These are phyloP conservation scores for Sycophila sp. DNA, from an alignment of 1,140 invertebrate species.

Conservation along the genomic window DNA sequence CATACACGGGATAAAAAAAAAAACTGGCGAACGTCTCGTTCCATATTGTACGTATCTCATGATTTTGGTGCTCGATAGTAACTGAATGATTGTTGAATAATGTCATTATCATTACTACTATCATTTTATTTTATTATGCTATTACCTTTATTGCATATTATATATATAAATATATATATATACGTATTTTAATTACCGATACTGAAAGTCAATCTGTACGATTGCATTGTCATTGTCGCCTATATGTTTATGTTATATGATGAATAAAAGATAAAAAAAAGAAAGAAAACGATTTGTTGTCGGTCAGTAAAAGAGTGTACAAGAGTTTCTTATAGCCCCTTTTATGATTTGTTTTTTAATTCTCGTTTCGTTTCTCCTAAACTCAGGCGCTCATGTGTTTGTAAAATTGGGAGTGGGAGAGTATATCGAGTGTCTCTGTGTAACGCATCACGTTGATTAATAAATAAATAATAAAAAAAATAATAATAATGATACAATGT, in stretches of 20 bases:
- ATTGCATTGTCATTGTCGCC: conserved; percentile 31
- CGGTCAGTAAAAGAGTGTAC: conserved; percentile 22
- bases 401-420: conserved; percentile 5
- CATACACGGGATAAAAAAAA: not conserved
- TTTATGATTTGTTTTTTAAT: conserved; percentile 19
- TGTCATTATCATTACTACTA: conserved; percentile 23
- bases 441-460: conserved; percentile 16
- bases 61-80: conserved; percentile 33
- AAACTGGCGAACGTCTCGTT: not conserved
- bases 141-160: conserved; percentile 11
- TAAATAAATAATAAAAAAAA: conserved; percentile 1
- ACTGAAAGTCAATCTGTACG: too few relatives aligned
- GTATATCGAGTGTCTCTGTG: conserved; percentile 2
- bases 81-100: conserved; percentile 26
- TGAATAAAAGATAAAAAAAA: too few relatives aligned
- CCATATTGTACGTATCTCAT: conserved; percentile 22
- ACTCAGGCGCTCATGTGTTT: conserved; percentile 18
- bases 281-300: too few relatives aligned
- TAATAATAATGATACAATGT: not conserved
- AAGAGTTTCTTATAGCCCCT: conserved; percentile 25
- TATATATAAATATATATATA: conserved; percentile 4
- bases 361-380: too few relatives aligned
- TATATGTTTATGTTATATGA: conserved; percentile 19
- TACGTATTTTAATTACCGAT: conserved; percentile 3
- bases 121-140: conserved; percentile 19